A percentile compares a stretch with the other conserved stretches of the same genome.
phyloP scores from a whole-genome alignment of 2,888 invertebrate species.

The Nymphalis urticae region DNA sequence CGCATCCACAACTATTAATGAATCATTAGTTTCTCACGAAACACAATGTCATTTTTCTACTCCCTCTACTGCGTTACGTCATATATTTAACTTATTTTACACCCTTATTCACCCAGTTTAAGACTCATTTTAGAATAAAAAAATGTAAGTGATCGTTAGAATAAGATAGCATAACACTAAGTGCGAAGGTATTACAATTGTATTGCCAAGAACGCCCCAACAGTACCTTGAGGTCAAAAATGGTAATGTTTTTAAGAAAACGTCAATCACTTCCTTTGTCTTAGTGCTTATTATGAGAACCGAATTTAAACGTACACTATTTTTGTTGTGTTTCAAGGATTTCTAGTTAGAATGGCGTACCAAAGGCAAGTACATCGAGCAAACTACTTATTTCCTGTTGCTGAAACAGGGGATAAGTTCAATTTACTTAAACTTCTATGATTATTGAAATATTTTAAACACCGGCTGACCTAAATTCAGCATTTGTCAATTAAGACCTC shows the following conservation, averaged over 20 bases:
- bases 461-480: no score
- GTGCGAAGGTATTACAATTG: conserved; percentile 34
- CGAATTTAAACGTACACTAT: conserved; percentile 28
- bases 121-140: neutral
- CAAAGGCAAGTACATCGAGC: neutral
- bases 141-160: neutral
- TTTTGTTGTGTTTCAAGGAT: conserved; percentile 26
- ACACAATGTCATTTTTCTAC: conserved; percentile 15
- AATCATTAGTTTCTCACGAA: conserved; percentile 64
- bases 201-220: conserved; percentile 37
- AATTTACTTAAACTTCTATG: conserved; percentile 7
- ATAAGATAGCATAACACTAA: conserved; percentile 22
- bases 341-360: conserved; percentile 19
- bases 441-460: no score
- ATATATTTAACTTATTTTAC: no score
- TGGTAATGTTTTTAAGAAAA: conserved; percentile 45
- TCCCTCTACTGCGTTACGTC: neutral
- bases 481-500: no score
- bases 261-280: conserved; percentile 45
- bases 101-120: neutral
- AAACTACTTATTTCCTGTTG: conserved; percentile 16
- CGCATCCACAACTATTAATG: conserved; percentile 48
- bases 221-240: conserved; percentile 45
- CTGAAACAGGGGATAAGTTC: conserved; percentile 7
- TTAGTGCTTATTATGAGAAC: conserved; percentile 32